Conservation (phyloP, 2,797 vertebrate species). For the Geotrypetes seraphini region DNA sequence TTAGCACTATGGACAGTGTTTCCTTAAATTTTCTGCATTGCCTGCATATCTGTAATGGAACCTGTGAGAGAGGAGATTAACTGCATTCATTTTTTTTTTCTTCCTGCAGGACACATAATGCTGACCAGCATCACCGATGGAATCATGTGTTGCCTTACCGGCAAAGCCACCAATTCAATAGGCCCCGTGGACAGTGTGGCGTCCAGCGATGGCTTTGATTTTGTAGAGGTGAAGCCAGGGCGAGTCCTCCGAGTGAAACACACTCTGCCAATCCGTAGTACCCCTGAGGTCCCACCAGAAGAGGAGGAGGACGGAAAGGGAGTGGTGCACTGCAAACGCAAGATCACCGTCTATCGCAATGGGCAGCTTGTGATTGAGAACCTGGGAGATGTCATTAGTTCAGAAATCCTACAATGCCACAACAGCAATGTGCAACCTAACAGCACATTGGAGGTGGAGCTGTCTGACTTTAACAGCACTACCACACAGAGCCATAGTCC, state of each 20-base stretch:
- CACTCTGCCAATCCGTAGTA: slow-evolving; percentile 45
- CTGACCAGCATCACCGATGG: slow-evolving; percentile 85
- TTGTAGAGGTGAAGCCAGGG: slow-evolving; percentile 91
- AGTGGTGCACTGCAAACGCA: slow-evolving; percentile 79
- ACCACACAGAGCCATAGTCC: slow-evolving; percentile 8
- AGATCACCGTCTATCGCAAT: slow-evolving; percentile 86
- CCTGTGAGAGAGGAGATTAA: no score
- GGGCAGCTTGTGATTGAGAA: slow-evolving; percentile 92
- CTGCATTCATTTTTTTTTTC: background rate
- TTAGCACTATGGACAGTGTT: no score
- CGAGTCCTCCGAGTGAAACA: slow-evolving; percentile 80
- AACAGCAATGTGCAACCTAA: slow-evolving; percentile 65
- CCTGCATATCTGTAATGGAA: no score
- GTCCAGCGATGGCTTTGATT: slow-evolving; percentile 74
- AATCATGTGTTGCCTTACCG: slow-evolving; percentile 86
- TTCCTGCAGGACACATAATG: slow-evolving; percentile 58
- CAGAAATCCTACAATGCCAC: slow-evolving; percentile 78
- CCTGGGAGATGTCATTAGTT: slow-evolving; percentile 71
- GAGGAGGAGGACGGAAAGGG: slow-evolving; percentile 19
- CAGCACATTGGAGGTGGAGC: slow-evolving; percentile 73
- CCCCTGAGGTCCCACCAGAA: background rate
- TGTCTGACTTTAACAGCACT: slow-evolving; percentile 56
- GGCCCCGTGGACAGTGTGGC: slow-evolving; percentile 75
- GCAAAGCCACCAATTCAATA: slow-evolving; percentile 74
- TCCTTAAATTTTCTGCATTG: no score